phyloP scores from a whole-genome alignment of 1,140 invertebrate genomes.

The Rhagoletis pomonella region DNA sequence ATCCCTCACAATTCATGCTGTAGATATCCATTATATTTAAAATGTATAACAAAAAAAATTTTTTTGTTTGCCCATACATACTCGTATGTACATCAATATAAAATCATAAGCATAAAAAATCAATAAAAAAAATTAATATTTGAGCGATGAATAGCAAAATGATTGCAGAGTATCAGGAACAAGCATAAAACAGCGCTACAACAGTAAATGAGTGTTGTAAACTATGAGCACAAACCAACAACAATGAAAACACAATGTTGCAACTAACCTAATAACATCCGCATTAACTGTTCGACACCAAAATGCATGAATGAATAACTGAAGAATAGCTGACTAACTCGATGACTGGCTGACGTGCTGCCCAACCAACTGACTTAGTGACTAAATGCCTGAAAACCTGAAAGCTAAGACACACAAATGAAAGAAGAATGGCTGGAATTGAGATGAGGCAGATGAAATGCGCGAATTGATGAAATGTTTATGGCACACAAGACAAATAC shows the following conservation, averaged over 20 bases:
- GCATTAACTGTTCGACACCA: conserved; percentile 32
- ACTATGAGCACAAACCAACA: neutral
- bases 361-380: neutral
- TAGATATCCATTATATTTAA: too few species aligned
- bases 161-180: neutral
- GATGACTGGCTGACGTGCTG: neutral
- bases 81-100: too few species aligned
- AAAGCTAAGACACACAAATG: neutral
- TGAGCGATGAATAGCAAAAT: neutral
- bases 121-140: neutral
- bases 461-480: conserved; percentile 28
- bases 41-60: too few species aligned
- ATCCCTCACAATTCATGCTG: too few species aligned
- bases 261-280: conserved; percentile 49
- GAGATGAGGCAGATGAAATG: conserved; percentile 23
- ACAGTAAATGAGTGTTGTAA: conserved; percentile 17
- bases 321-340: neutral
- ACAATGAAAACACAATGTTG: conserved; percentile 33
- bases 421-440: neutral
- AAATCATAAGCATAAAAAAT: neutral
- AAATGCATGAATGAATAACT: conserved; percentile 47
- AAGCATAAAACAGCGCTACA: neutral
- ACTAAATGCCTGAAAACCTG: neutral
- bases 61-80: too few species aligned
- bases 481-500: conserved; percentile 15